Evolutionary conservation across 2,888 invertebrate genomes (phyloP), one percentile per base, ranked within the genome.

Genomic region (Tiphia femorata): DNA sequence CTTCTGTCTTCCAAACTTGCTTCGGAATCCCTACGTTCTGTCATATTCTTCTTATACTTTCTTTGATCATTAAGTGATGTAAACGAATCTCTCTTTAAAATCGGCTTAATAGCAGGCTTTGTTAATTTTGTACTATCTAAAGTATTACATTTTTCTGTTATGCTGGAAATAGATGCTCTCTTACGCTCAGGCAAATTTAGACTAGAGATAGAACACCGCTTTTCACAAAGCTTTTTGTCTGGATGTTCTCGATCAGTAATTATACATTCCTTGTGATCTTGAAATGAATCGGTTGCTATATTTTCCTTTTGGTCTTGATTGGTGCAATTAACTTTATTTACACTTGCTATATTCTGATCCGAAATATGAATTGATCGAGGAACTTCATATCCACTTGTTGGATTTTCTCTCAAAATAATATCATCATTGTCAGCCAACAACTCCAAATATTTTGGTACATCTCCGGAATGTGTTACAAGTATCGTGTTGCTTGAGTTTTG

Each of bases 401-500:
- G 75, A 61, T 79, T 76, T 7, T 82, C 83, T 0, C 86, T 84
- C 7, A 76, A 47, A 48, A 86, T 86, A 21, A 63, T 40, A 3
- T 73, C 73, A 7, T 79, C 79, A 60, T 85, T 85, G 70, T 89
- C 89, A 73, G 90, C 89, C 75, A 91, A 84, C 42, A 91, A 81
- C 78, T 91, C 90, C 48, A 91, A 81, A 79, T 92, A 91, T 72
- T 90, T 90, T 0, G 90, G 89, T 27, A 85, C 71, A 48, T 67
- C 70, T 3, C 64, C 42, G 19, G 75, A 58, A 44, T 77, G 67
- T 5, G 64, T 57, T 0, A 56, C 50, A 3, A 61, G 62, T 23
- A 71, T 74, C 17, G 71, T 68, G 40, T 70, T 76, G 54, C 72
- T 68, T 14, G 76, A 76, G 58, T 79, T 80, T 40, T 84, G 79